phyloP scores from a whole-genome alignment of 2,888 invertebrate species.

The Colletes collaris region DNA sequence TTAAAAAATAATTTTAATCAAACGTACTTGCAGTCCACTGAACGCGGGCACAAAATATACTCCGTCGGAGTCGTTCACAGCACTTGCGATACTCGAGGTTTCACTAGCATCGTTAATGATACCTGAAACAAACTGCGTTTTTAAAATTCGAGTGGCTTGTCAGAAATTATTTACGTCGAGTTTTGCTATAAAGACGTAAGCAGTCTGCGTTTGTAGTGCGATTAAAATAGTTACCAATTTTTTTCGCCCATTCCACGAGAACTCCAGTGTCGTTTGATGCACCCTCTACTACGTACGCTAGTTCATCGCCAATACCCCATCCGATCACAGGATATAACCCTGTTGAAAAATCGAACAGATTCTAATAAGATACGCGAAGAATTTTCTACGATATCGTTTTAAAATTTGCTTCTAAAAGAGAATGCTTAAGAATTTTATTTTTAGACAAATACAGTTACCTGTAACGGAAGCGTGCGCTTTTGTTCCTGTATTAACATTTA shows the following conservation, averaged over 20 bases:
- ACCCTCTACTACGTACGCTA: constrained; percentile 93
- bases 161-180: no score
- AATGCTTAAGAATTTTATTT: background rate
- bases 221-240: constrained; percentile 85
- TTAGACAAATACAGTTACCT: constrained; percentile 82
- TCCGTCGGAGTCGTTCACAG: constrained; percentile 89
- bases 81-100: constrained; percentile 87
- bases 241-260: constrained; percentile 93
- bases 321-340: constrained; percentile 96
- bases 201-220: background rate
- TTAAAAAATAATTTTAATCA: background rate
- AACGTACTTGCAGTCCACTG: constrained; percentile 92
- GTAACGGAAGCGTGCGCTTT: constrained; percentile 91
- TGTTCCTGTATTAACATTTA: constrained; percentile 92
- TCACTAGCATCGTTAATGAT: constrained; percentile 87
- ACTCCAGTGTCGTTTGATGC: constrained; percentile 94
- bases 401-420: background rate
- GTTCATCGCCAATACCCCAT: constrained; percentile 88
- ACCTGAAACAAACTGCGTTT: constrained; percentile 81
- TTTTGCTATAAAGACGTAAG: no score
- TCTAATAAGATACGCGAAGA: background rate
- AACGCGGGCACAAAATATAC: constrained; percentile 96
- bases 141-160: background rate
- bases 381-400: background rate
- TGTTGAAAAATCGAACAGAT: constrained; percentile 64